Evolutionary conservation across 2,888 invertebrate genomes (phyloP), one percentile per base, ranked within the genome.

Genomic region (Dusona sp.): DNA sequence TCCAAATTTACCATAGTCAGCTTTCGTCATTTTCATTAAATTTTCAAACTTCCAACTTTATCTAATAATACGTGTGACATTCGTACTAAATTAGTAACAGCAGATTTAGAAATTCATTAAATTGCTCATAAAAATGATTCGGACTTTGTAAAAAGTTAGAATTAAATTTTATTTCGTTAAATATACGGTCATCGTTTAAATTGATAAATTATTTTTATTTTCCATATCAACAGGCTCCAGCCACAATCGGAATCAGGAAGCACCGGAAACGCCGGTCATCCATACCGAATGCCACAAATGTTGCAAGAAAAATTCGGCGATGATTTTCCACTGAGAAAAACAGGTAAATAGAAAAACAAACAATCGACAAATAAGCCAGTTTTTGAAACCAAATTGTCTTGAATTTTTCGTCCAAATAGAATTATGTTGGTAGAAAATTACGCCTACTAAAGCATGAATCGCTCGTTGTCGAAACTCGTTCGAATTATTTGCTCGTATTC

Each of bases 271-370:
- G 95, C 95, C 87, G 95, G 96, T 89, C 97, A 97, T 94, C 97
- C 97, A 1, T 97, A 97, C 94, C 95, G 96, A 92, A 95, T 97
- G 94, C 96, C 96, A 65, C 96, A 96, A 90, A 95, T 96, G 88
- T 95, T 95, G 91, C 91, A 95, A 93, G 93, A 95, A 92, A 95
- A 95, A 88, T 95, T 96, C 89, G 96, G 96, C 88, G 96, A 97
- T 86, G 99, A 99, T 95, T 99, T 98, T 95, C 99, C 99, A 75
- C 96, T 99, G 67, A 95, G 99, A 91, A 99, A 99, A 96, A 99
- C 99, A 95, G 99, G 99, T 99, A 95, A 94, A 95, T 88, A 73
- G 57, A 79, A 13, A 65, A 33, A 70, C 6, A 64, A 85, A 70
- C 13, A 57, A n/a, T 33, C 9, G 51, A 22, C 13, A 11, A 29